Percentiles rank a stretch among this genome's conserved stretches.
These are phyloP conservation scores for Holothuria scabra DNA, from an alignment of 53 echinoderm and acorn worm species.

Conservation along the genomic window DNA sequence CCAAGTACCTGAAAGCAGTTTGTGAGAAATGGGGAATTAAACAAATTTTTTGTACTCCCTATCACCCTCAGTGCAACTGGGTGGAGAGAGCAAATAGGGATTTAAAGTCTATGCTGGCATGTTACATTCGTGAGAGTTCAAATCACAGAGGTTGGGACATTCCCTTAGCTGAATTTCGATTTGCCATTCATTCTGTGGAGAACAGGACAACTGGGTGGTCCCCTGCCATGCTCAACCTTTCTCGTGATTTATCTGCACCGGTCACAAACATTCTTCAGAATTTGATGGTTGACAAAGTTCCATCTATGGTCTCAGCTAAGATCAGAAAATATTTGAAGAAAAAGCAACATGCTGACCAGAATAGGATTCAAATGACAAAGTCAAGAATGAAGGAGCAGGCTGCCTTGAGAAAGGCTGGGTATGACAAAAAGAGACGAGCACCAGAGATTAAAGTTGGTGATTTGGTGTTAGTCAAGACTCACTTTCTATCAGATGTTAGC, in stretches of 20 bases:
- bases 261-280: constrained; percentile 40
- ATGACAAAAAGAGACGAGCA: constrained; percentile 41
- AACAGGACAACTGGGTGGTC: constrained; percentile 61
- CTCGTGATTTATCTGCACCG: constrained; percentile 30
- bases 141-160: too few species aligned
- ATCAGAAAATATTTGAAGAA: constrained; percentile 26
- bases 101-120: constrained; percentile 18
- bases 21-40: too few species aligned
- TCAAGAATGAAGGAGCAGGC: constrained; percentile 18
- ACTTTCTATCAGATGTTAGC: constrained; percentile 47
- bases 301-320: background rate
- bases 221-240: constrained; percentile 51
- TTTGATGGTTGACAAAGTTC: background rate
- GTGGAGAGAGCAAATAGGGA: constrained; percentile 26
- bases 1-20: too few species aligned
- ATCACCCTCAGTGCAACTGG: constrained; percentile 6
- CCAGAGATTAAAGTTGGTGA: constrained; percentile 26
- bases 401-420: constrained; percentile 33
- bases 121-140: background rate
- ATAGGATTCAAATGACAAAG: constrained; percentile 3
- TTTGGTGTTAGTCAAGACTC: constrained; percentile 48
- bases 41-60: too few species aligned
- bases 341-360: background rate
- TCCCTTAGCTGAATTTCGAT: too few species aligned
- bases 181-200: constrained; percentile 44